Percentiles rank a stretch among this genome's conserved stretches.
Conservation (phyloP, 2,113 vertebrate species). For the Chaetorhynchus papuensis region DNA sequence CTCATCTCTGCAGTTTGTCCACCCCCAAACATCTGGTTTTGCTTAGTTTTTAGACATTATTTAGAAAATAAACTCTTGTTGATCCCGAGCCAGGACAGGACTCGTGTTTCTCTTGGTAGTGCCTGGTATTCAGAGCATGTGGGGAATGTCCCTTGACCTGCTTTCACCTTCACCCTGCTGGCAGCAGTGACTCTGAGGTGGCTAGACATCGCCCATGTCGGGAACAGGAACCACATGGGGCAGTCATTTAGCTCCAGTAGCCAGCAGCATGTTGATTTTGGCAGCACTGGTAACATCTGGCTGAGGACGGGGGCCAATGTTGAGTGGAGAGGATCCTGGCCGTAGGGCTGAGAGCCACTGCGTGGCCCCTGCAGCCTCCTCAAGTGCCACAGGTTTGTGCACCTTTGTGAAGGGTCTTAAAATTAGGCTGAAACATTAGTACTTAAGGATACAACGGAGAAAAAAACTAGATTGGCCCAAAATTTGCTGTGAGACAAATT, state of each 20-base stretch:
- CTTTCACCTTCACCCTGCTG: background rate
- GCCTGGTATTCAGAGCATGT: background rate
- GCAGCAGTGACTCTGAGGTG: background rate
- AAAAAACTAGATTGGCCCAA: background rate
- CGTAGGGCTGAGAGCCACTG: rapidly evolving
- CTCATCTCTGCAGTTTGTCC: background rate
- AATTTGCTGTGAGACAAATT: background rate
- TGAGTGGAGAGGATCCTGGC: background rate
- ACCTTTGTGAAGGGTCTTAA: background rate
- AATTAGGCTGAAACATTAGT: background rate
- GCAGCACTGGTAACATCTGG: background rate
- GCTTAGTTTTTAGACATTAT: background rate
- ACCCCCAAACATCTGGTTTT: background rate
- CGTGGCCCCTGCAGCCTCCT: background rate
- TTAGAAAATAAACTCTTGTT: background rate
- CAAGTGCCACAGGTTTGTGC: background rate
- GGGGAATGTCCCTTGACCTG: background rate
- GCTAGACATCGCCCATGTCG: background rate
- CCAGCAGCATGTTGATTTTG: background rate
- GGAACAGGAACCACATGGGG: background rate
- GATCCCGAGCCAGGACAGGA: background rate
- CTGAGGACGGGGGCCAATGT: background rate
- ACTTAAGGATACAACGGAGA: background rate
- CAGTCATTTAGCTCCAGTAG: background rate
- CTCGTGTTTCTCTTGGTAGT: background rate